Percentiles rank a stretch among this genome's conserved stretches.
Conservation (phyloP, 2,888 invertebrate genomes). For the Drosophila testacea region DNA sequence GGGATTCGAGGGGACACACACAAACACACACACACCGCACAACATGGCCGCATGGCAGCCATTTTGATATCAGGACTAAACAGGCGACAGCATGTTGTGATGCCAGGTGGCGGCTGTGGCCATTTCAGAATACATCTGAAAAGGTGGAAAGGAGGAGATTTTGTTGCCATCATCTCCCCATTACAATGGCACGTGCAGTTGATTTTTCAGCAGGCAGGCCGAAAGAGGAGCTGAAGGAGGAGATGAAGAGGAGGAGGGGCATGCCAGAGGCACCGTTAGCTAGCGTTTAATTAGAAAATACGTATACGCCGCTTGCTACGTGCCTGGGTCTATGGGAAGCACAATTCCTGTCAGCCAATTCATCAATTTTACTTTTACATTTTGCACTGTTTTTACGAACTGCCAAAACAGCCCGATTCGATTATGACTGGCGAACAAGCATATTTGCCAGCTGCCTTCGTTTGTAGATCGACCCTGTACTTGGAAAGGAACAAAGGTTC, state of each 20-base stretch:
- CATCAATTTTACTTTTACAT: conserved; percentile 67
- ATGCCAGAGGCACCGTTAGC: conserved; percentile 19
- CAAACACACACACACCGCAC: conserved; percentile 38
- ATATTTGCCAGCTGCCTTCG: conserved; percentile 6
- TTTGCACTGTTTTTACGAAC: conserved; percentile 35
- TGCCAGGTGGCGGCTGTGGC: conserved; percentile 41
- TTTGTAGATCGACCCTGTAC: not conserved
- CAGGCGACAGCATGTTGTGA: conserved; percentile 46
- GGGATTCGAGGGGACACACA: conserved; percentile 24
- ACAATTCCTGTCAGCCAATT: conserved; percentile 64
- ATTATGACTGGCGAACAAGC: conserved; percentile 30
- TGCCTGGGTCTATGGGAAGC: conserved; percentile 31
- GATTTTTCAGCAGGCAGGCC: conserved; percentile 48
- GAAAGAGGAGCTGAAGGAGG: no score
- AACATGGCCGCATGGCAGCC: conserved; percentile 71
- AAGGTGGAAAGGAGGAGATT: not conserved
- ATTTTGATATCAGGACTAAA: conserved; percentile 71
- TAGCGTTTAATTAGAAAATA: conserved; percentile 75
- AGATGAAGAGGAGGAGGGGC: no score
- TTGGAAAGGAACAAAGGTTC: no score
- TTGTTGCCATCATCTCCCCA: conserved; percentile 18
- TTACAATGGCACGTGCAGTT: conserved; percentile 67
- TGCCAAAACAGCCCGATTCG: conserved; percentile 35
- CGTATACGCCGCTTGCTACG: conserved; percentile 71
- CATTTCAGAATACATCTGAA: conserved; percentile 15